Percentiles rank a stretch among this genome's conserved stretches.
Evolutionary conservation across 2,797 vertebrate genomes (phyloP).

Genomic region (Xerus rutilus): DNA sequence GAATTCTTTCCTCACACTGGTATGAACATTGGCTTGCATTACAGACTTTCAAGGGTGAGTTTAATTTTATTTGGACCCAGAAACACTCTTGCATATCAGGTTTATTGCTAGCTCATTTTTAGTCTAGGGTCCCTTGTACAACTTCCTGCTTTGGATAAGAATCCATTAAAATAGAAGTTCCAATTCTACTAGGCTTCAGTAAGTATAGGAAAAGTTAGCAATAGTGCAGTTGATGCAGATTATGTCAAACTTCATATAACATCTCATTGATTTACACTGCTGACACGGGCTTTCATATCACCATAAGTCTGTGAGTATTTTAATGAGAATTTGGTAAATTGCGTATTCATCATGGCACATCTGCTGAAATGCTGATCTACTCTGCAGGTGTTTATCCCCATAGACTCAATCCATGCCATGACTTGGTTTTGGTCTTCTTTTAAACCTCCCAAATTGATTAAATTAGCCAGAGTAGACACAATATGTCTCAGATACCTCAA

Average conservation of each 20-base stretch:
- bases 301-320: not conserved
- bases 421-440: slow-evolving; percentile 11
- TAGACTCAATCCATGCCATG: not conserved
- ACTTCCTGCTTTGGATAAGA: not conserved
- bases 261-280: not conserved
- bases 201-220: not conserved
- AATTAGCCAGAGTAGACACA: not conserved
- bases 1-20: not conserved
- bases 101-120: not conserved
- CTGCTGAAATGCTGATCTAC: slow-evolving; percentile 3
- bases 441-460: not conserved
- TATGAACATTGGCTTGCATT: not conserved
- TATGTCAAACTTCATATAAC: not conserved
- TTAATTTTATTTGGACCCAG: not conserved
- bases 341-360: not conserved
- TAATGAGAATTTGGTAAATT: not conserved
- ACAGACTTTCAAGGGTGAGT: not conserved
- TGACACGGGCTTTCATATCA: not conserved
- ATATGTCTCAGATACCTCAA: not conserved
- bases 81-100: not conserved
- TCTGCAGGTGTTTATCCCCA: not conserved
- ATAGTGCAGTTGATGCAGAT: not conserved
- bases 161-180: not conserved
- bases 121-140: not conserved
- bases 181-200: slow-evolving; percentile 5